Evolutionary conservation across 1,140 invertebrate species (phyloP).

Genomic region (Tetramorium alpestre): DNA sequence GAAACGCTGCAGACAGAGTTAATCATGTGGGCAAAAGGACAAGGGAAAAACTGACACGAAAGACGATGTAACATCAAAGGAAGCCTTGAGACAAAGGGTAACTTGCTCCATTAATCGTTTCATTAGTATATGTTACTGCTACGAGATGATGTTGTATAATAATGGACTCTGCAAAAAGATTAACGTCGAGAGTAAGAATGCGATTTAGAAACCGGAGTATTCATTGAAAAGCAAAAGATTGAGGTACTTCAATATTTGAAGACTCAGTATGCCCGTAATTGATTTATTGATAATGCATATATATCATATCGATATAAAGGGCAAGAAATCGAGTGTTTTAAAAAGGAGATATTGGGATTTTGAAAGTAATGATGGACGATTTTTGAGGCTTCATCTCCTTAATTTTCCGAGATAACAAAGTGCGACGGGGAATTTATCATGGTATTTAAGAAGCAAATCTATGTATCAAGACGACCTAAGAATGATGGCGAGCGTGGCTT

Average conservation of each 20-base stretch:
- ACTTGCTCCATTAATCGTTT: constrained; percentile 28
- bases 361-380: not conserved
- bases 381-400: not conserved
- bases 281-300: not conserved
- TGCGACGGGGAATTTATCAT: constrained; percentile 14
- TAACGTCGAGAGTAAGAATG: not conserved
- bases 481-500: constrained; percentile 24
- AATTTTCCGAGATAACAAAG: not conserved
- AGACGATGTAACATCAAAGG: constrained; percentile 25
- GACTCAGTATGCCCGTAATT: not conserved
- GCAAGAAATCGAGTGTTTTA: not conserved
- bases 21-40: constrained; percentile 22
- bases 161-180: constrained; percentile 5
- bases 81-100: constrained; percentile 7
- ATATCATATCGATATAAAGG: not conserved
- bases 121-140: not conserved
- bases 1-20: not conserved
- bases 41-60: not conserved
- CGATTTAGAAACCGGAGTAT: not conserved
- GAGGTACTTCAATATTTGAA: not conserved
- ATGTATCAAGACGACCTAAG: constrained; percentile 42
- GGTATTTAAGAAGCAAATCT: not conserved
- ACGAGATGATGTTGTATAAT: not conserved
- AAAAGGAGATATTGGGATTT: not conserved
- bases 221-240: not conserved